These are phyloP conservation scores for Aphaenogaster floridana DNA, from an alignment of 1,140 invertebrate species.

Conservation along the genomic window DNA sequence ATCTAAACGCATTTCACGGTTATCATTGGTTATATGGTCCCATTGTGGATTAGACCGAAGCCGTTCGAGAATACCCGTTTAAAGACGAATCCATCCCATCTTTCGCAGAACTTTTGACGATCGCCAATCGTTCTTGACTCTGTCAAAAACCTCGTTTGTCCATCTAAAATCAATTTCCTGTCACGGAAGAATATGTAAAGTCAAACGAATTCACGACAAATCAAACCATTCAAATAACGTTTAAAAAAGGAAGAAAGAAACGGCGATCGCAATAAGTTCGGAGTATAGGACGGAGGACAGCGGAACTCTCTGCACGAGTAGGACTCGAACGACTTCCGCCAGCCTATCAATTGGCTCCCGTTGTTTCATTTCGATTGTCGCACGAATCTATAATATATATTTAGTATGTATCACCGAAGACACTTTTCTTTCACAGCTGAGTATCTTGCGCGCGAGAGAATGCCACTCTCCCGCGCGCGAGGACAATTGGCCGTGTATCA, in stretches of 20 bases:
- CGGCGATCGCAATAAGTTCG: neutral
- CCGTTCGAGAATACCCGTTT: slow-evolving; percentile 71
- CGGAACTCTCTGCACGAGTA: neutral
- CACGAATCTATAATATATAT: slow-evolving; percentile 57
- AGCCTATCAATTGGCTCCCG: slow-evolving; percentile 85
- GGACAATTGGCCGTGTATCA: slow-evolving; percentile 59
- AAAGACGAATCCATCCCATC: slow-evolving; percentile 27
- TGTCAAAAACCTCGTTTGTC: slow-evolving; percentile 10
- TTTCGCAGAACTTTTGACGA: neutral
- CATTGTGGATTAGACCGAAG: slow-evolving; percentile 80
- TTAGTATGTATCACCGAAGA: slow-evolving; percentile 69
- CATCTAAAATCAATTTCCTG: slow-evolving; percentile 8
- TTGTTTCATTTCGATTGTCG: slow-evolving; percentile 68
- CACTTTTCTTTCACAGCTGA: slow-evolving; percentile 55
- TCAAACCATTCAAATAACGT: neutral
- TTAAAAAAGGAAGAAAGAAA: slow-evolving; percentile 14
- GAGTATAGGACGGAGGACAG: neutral
- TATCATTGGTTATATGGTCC: slow-evolving; percentile 84
- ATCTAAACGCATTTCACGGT: slow-evolving; percentile 64
- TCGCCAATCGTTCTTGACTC: neutral
- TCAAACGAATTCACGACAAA: slow-evolving; percentile 20
- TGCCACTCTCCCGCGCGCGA: neutral
- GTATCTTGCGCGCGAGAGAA: slow-evolving; percentile 27
- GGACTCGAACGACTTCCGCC: slow-evolving; percentile 78
- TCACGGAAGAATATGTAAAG: neutral